Percentiles rank a stretch among this genome's conserved stretches.
Conservation (phyloP, 2,113 vertebrate species). For the Amblyornis subalaris region DNA sequence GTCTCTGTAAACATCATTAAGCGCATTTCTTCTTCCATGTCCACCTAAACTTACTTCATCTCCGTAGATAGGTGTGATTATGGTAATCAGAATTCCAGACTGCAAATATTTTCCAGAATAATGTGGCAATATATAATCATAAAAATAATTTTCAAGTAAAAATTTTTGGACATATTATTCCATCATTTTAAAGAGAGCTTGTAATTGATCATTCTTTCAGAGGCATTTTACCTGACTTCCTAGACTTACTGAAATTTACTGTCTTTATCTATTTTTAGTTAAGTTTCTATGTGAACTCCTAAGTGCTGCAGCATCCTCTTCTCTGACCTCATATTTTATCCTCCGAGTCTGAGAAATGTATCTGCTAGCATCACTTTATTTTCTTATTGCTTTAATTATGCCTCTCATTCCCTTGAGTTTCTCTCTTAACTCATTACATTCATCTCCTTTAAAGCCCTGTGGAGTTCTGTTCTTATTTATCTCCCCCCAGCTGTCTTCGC, state of each 20-base stretch:
- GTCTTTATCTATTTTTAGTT: background rate
- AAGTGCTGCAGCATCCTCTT: background rate
- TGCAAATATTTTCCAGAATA: background rate
- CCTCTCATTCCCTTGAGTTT: background rate
- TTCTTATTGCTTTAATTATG: constrained; percentile 3
- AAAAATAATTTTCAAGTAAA: background rate
- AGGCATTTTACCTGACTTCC: background rate
- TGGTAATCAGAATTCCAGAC: background rate
- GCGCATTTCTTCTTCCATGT: background rate
- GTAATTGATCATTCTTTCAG: background rate
- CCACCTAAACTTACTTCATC: background rate
- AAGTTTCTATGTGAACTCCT: background rate
- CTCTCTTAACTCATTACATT: background rate
- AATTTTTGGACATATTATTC: background rate
- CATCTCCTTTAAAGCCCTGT: background rate
- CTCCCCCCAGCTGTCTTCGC: background rate
- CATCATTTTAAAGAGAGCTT: background rate
- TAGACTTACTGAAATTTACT: background rate
- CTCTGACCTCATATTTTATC: background rate
- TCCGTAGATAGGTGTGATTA: background rate
- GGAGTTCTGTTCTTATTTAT: background rate
- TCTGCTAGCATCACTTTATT: background rate
- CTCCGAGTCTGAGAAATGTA: background rate
- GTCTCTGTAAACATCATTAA: background rate
- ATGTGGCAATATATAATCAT: background rate